phyloP scores from a whole-genome alignment of 2,888 invertebrate species.

The Hipparchia sbordonii region DNA sequence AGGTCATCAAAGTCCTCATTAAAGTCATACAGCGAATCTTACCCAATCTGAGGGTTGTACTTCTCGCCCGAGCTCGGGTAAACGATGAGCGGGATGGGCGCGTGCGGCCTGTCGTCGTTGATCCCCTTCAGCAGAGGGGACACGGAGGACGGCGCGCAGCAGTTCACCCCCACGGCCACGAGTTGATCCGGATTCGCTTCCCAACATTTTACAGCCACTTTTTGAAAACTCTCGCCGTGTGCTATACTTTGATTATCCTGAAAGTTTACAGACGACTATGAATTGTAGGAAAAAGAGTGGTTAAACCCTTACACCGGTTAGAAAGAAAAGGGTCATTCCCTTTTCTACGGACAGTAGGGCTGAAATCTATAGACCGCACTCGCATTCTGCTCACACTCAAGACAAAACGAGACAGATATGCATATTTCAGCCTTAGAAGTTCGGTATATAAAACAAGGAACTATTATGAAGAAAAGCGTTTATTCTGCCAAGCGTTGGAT shows the following conservation, averaged over 20 bases:
- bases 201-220: conserved; percentile 88
- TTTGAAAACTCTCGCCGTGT: conserved; percentile 91
- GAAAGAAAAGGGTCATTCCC: too few species aligned
- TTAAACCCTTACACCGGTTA: too few species aligned
- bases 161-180: conserved; percentile 95
- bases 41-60: conserved; percentile 88
- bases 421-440: too few species aligned
- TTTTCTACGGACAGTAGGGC: too few species aligned
- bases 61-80: conserved; percentile 97
- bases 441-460: too few species aligned
- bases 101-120: conserved; percentile 75
- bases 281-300: neutral
- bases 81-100: conserved; percentile 89
- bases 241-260: conserved; percentile 84
- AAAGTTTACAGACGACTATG: conserved; percentile 31
- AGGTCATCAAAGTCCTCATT: too few species aligned
- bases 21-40: conserved; percentile 48
- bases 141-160: conserved; percentile 84
- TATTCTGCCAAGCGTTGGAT: too few species aligned
- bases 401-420: too few species aligned
- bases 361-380: too few species aligned
- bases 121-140: conserved; percentile 70
- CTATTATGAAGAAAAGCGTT: too few species aligned
- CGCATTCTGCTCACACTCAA: too few species aligned
- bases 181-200: conserved; percentile 87